Percentiles rank a stretch among this genome's conserved stretches.
These are phyloP conservation scores for Choreutis nemorana DNA, from an alignment of 2,888 invertebrate species.

Conservation along the genomic window DNA sequence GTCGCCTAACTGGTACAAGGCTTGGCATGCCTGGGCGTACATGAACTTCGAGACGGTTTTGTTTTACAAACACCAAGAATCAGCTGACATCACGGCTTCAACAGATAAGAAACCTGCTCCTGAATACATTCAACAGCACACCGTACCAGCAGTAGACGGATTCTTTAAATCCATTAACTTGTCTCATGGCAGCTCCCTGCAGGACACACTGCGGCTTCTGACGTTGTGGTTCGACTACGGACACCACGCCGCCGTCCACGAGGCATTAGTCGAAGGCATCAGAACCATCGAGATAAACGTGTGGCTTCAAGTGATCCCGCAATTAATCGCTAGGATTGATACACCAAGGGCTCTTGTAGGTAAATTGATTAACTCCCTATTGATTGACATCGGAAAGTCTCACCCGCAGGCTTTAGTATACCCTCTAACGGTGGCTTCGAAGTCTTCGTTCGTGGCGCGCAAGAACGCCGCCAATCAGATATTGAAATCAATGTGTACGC, in stretches of 20 bases:
- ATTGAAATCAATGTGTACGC: constrained; percentile 94
- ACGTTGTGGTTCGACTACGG: constrained; percentile 99
- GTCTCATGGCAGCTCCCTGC: constrained; percentile 91
- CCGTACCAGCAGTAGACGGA: constrained; percentile 93
- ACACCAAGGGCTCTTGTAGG: constrained; percentile 89
- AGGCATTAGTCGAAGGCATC: constrained; percentile 91
- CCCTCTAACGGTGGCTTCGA: constrained; percentile 96
- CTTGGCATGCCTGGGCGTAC: constrained; percentile 98
- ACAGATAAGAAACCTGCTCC: constrained; percentile 31
- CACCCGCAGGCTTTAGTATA: constrained; percentile 98
- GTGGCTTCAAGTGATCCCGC: constrained; percentile 99
- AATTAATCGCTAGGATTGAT: constrained; percentile 97
- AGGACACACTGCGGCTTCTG: constrained; percentile 93
- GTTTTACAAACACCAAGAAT: constrained; percentile 64
- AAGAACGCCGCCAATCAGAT: constrained; percentile 94
- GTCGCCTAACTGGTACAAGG: constrained; percentile 92
- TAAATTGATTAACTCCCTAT: constrained; percentile 87
- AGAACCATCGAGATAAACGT: constrained; percentile 95
- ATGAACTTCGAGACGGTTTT: constrained; percentile 96
- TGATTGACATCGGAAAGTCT: constrained; percentile 96
- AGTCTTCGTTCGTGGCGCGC: constrained; percentile 86
- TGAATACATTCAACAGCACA: constrained; percentile 77
- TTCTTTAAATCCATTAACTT: constrained; percentile 95
- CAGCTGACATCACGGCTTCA: constrained; percentile 23
- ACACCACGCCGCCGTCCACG: constrained; percentile 91